phyloP scores from a whole-genome alignment of 2,797 vertebrate species.

The Hoplostethus mediterraneus region DNA sequence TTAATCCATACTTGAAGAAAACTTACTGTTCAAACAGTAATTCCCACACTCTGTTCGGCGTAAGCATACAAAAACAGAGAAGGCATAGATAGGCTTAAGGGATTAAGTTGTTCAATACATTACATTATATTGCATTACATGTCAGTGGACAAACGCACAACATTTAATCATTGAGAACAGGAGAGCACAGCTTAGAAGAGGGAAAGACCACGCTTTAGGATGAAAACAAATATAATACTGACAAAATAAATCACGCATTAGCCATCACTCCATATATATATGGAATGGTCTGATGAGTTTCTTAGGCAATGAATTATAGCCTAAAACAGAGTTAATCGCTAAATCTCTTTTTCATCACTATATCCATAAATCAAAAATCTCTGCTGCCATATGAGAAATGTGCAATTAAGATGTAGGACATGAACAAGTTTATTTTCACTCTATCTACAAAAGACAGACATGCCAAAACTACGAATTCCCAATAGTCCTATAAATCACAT shows the following conservation, averaged over 20 bases:
- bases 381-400: no score
- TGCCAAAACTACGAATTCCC: not conserved
- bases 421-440: not conserved
- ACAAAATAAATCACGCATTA: not conserved
- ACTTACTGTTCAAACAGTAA: conserved; percentile 99
- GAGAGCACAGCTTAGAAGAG: not conserved
- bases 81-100: conserved; percentile 63
- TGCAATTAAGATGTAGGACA: not conserved
- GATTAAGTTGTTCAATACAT: conserved; percentile 46
- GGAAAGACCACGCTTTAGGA: not conserved
- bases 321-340: not conserved
- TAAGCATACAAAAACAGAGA: conserved; percentile 75
- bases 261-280: not conserved
- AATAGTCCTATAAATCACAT: not conserved
- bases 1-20: conserved; percentile 20
- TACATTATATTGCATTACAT: conserved; percentile 34
- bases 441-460: not conserved
- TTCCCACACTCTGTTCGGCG: conserved; percentile 95
- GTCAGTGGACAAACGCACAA: conserved; percentile 11
- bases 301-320: no score
- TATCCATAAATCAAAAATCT: not conserved
- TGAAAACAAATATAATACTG: conserved; percentile 3
- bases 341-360: not conserved
- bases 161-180: conserved; percentile 21
- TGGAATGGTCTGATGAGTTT: not conserved